Percentiles rank a stretch among this genome's conserved stretches.
phyloP scores from a whole-genome alignment of 2,888 invertebrate species.

The Trachelus iudaicus region DNA sequence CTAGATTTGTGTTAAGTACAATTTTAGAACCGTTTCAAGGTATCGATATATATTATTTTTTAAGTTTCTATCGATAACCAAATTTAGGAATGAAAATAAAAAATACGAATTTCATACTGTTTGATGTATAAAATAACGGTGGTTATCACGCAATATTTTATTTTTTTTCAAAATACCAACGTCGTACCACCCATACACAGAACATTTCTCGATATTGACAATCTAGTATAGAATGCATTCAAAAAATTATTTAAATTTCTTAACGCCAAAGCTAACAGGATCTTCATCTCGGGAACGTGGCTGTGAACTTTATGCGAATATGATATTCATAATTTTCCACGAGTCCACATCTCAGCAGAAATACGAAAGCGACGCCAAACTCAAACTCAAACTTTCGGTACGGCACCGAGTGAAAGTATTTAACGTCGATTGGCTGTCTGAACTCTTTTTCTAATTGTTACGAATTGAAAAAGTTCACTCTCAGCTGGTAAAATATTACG shows the following conservation, averaged over 20 bases:
- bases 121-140: too few species aligned
- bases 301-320: neutral
- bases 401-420: neutral
- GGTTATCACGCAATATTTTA: too few species aligned
- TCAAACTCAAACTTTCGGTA: neutral
- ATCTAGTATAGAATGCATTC: neutral
- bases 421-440: neutral
- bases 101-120: too few species aligned
- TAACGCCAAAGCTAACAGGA: neutral
- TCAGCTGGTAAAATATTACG: neutral
- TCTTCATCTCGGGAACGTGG: too few species aligned
- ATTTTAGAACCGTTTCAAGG: neutral
- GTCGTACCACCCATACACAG: too few species aligned
- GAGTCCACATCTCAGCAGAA: neutral
- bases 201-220: neutral
- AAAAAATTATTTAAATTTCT: neutral
- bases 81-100: too few species aligned
- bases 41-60: neutral
- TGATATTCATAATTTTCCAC: neutral
- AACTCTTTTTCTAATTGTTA: neutral
- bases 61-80: too few species aligned
- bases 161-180: too few species aligned
- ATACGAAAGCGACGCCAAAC: neutral
- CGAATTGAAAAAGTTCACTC: neutral
- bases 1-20: neutral